A percentile compares a stretch with the other conserved stretches of the same genome.
These are phyloP conservation scores for Ophioninae sp. DNA, from an alignment of 2,888 invertebrate genomes.

Conservation along the genomic window DNA sequence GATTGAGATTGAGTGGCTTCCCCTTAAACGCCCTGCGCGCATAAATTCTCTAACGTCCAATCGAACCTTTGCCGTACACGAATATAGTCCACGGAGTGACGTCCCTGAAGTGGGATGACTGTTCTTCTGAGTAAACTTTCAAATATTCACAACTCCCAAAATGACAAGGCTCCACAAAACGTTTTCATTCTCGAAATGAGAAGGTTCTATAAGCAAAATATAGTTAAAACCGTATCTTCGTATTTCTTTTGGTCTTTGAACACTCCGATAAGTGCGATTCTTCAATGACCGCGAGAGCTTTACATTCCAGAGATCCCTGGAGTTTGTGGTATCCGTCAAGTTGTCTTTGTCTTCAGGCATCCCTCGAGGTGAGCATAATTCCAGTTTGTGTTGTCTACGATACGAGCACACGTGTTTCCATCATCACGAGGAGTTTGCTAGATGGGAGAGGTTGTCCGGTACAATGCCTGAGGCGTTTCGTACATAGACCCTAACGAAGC, in stretches of 20 bases:
- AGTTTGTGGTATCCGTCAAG: neutral
- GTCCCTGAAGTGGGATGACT: neutral
- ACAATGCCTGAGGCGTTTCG: constrained; percentile 12
- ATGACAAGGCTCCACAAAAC: neutral
- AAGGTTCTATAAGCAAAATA: neutral
- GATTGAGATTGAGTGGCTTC: neutral
- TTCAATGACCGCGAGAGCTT: neutral
- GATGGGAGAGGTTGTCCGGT: constrained; percentile 10
- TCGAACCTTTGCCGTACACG: neutral
- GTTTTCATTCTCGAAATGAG: too few relatives aligned
- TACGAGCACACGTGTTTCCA: constrained; percentile 14
- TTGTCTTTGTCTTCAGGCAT: neutral
- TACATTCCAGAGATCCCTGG: neutral
- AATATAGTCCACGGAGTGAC: neutral
- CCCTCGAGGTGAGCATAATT: neutral
- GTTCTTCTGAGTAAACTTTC: neutral
- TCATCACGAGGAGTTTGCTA: constrained; percentile 7
- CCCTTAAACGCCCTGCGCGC: neutral
- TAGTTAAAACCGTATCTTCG: neutral
- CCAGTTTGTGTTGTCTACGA: neutral
- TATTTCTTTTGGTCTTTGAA: neutral
- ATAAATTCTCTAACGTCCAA: neutral
- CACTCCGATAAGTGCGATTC: neutral
- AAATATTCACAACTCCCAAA: neutral
- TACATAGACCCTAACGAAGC: constrained; percentile 54